Evolutionary conservation across 2,888 invertebrate species (phyloP).

Genomic region (Chrysina gloriosa): DNA sequence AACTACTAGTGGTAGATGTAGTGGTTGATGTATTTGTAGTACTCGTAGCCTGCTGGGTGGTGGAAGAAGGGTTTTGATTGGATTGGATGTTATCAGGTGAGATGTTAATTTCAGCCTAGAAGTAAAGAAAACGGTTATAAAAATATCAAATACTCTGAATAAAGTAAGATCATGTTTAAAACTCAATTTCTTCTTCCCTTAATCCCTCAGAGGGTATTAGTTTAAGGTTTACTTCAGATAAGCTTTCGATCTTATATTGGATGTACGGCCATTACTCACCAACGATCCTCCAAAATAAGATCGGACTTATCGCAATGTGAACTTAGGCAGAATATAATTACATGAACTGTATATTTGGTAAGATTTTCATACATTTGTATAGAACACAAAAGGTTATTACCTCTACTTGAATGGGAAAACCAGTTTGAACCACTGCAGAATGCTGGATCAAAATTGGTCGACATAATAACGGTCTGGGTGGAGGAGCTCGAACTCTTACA

Average conservation of each 20-base stretch:
- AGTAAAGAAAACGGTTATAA: constrained; percentile 12
- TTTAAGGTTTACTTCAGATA: too few relatives aligned
- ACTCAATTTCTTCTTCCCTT: too few relatives aligned
- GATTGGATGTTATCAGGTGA: constrained; percentile 45
- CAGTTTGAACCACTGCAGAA: constrained; percentile 73
- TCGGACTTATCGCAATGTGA: too few relatives aligned
- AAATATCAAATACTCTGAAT: neutral
- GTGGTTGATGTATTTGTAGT: constrained; percentile 48
- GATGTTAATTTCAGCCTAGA: constrained; percentile 54
- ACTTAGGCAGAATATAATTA: too few relatives aligned
- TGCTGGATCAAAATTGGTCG: constrained; percentile 80
- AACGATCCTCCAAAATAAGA: too few relatives aligned
- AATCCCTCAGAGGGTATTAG: too few relatives aligned
- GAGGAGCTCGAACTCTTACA: constrained; percentile 74
- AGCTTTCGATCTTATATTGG: too few relatives aligned
- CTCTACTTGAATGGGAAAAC: constrained; percentile 75
- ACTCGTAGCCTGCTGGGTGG: constrained; percentile 42
- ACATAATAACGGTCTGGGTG: constrained; percentile 78
- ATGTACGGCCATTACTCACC: too few relatives aligned
- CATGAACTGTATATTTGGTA: too few relatives aligned
- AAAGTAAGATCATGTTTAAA: neutral
- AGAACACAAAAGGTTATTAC: constrained; percentile 53
- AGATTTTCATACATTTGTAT: too few relatives aligned
- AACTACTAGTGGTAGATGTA: constrained; percentile 46
- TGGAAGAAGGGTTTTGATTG: constrained; percentile 34